Evolutionary conservation across 1,140 invertebrate species (phyloP), one percentile per base, ranked within the genome.

Genomic region (Tetragonula clypearis): DNA sequence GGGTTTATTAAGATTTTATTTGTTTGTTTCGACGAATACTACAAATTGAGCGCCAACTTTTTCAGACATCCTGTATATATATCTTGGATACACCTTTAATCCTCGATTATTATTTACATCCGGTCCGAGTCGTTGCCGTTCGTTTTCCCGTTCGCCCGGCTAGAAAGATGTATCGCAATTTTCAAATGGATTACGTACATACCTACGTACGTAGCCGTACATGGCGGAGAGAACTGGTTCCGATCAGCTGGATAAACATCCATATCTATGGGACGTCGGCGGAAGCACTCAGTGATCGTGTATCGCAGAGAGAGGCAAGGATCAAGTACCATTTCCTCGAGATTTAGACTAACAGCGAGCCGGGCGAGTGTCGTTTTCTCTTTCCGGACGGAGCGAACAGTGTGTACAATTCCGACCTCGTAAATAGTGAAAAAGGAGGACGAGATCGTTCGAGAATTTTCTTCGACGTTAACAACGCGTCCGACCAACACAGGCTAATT

Each of bases 271-370:
- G 19, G 11, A 30, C 9, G 11, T 12, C 15, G 15, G 21, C 68
- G n/a, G n/a, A 60, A 26, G 41, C n/a, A 30, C 49, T n/a, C 17
- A n/a, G 8, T 15, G 26, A 19, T 55, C 17, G 53, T 35, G 76
- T 53, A n/a, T 62, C 56, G 9, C 74, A 12, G 17, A 65, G 26
- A 41, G 15, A 35, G 21, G 60, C 66, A 17, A 62, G 77, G 77
- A 84, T 80, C 83, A 66, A 80, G 78, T 80, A 35, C 68, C 69
- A 85, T 85, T 85, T 85, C 49, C 83, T 85, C 78, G 74, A 85
- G 83, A 85, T 85, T 85, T 80, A 74, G 69, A 56, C 83, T 73
- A 85, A 85, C 78, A 66, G 58, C 53, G 53, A 23, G 12, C 12
- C 66, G 12, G 15, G 58, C 77, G 41, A 79, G 77, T 80, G 83